Percentiles rank a stretch among this genome's conserved stretches.
Conservation (phyloP, 2,888 invertebrate species). For the Galerucella calmariensis region DNA sequence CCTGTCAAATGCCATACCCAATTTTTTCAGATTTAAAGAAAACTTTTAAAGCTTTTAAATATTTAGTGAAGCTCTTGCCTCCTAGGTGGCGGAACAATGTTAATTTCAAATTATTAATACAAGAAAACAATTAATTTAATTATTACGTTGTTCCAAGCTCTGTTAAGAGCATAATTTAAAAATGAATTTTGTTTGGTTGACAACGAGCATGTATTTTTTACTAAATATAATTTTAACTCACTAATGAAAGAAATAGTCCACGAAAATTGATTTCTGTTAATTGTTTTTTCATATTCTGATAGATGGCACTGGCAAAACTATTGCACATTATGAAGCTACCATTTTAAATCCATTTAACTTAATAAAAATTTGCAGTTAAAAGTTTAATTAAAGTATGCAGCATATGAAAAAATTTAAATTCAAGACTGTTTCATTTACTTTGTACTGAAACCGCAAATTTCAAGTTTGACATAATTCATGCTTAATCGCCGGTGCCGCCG, state of each 20-base stretch:
- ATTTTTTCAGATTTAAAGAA: background rate
- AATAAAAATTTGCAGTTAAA: background rate
- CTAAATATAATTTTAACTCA: too few species aligned
- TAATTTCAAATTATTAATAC: too few species aligned
- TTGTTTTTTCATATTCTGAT: background rate
- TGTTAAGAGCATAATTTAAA: too few species aligned
- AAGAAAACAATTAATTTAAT: too few species aligned
- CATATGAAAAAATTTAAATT: background rate
- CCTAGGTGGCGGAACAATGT: too few species aligned
- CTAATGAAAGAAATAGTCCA: too few species aligned
- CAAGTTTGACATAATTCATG: background rate
- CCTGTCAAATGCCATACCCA: conserved; percentile 1
- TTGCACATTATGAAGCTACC: background rate
- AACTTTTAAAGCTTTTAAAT: too few species aligned
- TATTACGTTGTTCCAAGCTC: too few species aligned
- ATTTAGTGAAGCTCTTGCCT: too few species aligned
- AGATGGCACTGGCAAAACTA: conserved; percentile 4
- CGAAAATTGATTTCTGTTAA: background rate
- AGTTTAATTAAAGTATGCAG: background rate
- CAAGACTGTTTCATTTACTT: background rate
- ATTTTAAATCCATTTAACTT: background rate
- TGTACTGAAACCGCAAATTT: background rate
- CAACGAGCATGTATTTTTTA: too few species aligned
- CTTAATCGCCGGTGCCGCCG: conserved; percentile 9
- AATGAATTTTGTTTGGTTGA: too few species aligned